Base-by-base conservation (phyloP, 2,888 invertebrate species). In the Cephus pygmeus region DNA sequence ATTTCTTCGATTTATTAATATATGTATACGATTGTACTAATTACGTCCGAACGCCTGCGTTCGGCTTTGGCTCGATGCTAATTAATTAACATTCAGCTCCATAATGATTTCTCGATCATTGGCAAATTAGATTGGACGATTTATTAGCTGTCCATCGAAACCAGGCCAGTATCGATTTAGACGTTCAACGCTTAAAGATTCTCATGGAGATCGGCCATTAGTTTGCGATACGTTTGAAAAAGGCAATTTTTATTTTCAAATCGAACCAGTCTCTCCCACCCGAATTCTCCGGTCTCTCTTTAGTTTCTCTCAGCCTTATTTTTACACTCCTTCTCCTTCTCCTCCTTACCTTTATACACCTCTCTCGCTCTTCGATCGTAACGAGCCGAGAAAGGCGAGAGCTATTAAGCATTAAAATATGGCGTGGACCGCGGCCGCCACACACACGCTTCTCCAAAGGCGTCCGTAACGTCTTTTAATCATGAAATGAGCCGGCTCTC, bases 381-480 rank as follows among this genome's bases (percentile, higher is more conserved):
- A 89, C 87, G 87, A 88, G 87, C 85, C 84, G 83, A 83, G 85
- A 85, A 84, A 86, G 87, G 87, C 85, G 88, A 87, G 87, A 89
- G 88, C 88, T 87, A 89, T 89, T 89, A 88, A 88, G 87, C 85
- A 87, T 86, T 87, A 88, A 90, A 88, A 89, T 89, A 89, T 88
- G 86, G 87, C 77, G 79, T 82, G 84, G 85, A 81, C 85, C 81
- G 23, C 56, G 80, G 87, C 86, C 86, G 86, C 82, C 88, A 88
- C 87, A 88, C 88, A 87, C 87, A 87, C 85, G 88, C 86, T 87
- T 88, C 84, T 86, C 82, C 86, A 82, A 23, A 88, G 88, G 88
- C 88, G 88, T 88, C 85, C 85, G 88, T 89, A 90, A 91, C 88
- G 89, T 89, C 89, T 89, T 89, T 90, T 89, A 89, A 90, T 91